Conservation (phyloP, 2,113 vertebrate species). For the Chaenogobius annularis region DNA sequence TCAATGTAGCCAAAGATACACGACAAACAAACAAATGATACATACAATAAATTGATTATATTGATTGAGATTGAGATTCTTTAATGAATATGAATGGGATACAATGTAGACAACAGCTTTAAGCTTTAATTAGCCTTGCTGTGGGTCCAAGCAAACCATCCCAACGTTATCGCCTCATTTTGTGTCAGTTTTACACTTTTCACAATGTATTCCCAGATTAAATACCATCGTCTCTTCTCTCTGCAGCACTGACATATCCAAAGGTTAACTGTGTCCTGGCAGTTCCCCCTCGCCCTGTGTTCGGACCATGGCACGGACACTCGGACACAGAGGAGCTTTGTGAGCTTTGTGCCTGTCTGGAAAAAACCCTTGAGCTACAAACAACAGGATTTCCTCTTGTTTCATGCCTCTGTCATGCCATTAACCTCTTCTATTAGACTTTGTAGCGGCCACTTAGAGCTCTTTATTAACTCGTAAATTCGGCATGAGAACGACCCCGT, state of each 20-base stretch:
- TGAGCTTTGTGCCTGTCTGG: conserved; percentile 37
- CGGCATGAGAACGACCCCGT: background rate
- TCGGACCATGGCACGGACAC: background rate
- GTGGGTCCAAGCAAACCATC: too few relatives aligned
- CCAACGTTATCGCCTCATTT: too few relatives aligned
- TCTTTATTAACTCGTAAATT: conserved; percentile 21
- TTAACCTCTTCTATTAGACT: conserved; percentile 23
- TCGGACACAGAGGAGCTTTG: conserved; percentile 54
- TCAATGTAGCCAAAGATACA: too few relatives aligned
- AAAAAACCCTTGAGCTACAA: conserved; percentile 64
- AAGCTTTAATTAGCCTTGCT: too few relatives aligned
- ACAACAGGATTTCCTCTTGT: conserved; percentile 63
- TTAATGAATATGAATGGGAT: too few relatives aligned
- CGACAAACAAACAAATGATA: too few relatives aligned
- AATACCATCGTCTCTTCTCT: too few relatives aligned
- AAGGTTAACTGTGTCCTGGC: conserved; percentile 37
- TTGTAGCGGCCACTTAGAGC: conserved; percentile 19
- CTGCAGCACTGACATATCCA: conserved; percentile 19
- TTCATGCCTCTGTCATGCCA: conserved; percentile 29
- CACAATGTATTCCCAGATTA: too few relatives aligned
- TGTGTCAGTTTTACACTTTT: too few relatives aligned
- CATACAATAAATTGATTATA: too few relatives aligned
- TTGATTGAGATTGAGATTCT: too few relatives aligned
- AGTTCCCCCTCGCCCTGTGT: background rate
- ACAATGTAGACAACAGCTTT: too few relatives aligned